Evolutionary conservation across 92 coral and sea anemone genomes (phyloP), one percentile per base, ranked within the genome.

Genomic region (Zoanthus sociatus): DNA sequence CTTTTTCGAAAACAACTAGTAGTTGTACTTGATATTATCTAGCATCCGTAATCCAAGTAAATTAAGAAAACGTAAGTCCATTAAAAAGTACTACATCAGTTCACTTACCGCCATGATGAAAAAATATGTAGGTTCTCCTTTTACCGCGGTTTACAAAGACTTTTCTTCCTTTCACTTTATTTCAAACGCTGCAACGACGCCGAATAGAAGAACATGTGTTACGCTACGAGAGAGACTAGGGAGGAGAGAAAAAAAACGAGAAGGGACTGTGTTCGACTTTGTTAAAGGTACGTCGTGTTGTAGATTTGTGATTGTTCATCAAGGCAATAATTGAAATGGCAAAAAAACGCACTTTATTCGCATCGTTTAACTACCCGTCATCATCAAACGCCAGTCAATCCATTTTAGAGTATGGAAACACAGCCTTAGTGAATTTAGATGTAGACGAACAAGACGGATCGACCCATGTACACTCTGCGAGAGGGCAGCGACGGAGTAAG

Each of bases 361-460:
- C 97, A 58, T 88, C 90, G 30, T 94, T 87, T 73, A 94, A 92
- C 86, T 92, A 93, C 75, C 97, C 99, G 12, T 93, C 88, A 76
- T 90, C 92, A 26, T 74, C 88, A 21, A 91, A 94, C 56, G 91
- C 89, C 30, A 71, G 84, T 17, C 96, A 95, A 83, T 88, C 91
- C 9, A 92, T 92, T 46, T 74, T 94, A 30, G 99, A 95, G 48
- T 97, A 97, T 84, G 98, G 99, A 13, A 92, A 93, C 50, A 66
- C 93, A 9, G 92, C 97, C n/a, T 60, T 85, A 21, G 76, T 87
- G 37, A 92, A 92, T 67, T 45, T 97, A 12, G 92, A 86, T 64
- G 78, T 92, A 37, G 86, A 89, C 54, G 91, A 87, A 47, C 70
- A 78, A 13, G 84, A 51, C n/a, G 37, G 77, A 18, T 44, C 70